Evolutionary conservation across 2,888 invertebrate species (phyloP), one percentile per base, ranked within the genome.

Genomic region (Erynnis tages): DNA sequence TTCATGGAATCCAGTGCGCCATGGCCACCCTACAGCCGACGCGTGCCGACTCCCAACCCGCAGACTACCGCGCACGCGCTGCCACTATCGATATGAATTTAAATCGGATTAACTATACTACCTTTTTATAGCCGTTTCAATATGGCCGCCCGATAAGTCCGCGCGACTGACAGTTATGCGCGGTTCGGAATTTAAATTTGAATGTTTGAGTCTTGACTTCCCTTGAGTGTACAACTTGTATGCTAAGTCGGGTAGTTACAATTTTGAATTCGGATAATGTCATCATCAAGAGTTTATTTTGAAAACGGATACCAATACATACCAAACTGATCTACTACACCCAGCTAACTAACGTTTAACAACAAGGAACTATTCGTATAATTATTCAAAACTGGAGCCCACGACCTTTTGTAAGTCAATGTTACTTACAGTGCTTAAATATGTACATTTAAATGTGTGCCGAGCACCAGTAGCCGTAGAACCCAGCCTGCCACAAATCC

Each of bases 21-120:
- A 29, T 60, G 47, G 58, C 38, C 49, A 56, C 58, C 49, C 55
- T 58, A 62, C 65, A 59, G 57, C 47, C 53, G 59, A 68, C 74
- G 76, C 81, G 81, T 81, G 81, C 58, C 41, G 84, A 72, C 68
- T 76, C 59, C 61, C 68, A 71, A 79, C 73, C 68, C 69, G 66
- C 75, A 66, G 69, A 73, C 69, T 63, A 72, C 73, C 73, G 81
- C 78, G 79, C 85, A 82, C 85, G 83, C 81, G 81, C 77, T 63
- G 61, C 60, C 71, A 57, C 65, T 73, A 79, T 77, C 76, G 76
- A 78, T 80, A 76, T 83, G 86, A 84, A 85, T 86, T 79, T 79
- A 80, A 86, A 86, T 79, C 75, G 76, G 79, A 82, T 79, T 83
- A 82, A 76, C 67, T 67, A 67, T 67, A 72, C 65, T 57, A 60